phyloP scores from a whole-genome alignment of 2,888 invertebrate genomes.

The Sylvicola cinctus region DNA sequence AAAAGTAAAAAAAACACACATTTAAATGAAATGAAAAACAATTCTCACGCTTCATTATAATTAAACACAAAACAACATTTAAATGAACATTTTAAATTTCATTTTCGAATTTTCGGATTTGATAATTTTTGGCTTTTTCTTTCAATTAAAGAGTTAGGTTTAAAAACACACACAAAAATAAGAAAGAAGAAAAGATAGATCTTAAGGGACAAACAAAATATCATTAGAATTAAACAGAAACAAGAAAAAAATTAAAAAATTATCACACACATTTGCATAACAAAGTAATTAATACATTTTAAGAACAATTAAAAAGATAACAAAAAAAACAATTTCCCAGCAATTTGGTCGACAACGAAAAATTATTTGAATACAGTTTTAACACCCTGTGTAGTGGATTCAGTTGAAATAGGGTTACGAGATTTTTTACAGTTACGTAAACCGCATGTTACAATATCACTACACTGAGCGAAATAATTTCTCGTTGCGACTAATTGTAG shows the following conservation, averaged over 20 bases:
- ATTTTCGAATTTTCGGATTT: too few relatives aligned
- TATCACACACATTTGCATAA: conserved; percentile 4
- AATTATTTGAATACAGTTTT: conserved; percentile 8
- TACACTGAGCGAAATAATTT: conserved; percentile 5
- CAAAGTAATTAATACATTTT: conserved; percentile 4
- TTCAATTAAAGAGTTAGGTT: conserved; percentile 2
- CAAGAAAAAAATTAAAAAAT: conserved; percentile 9
- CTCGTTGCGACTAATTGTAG: conserved; percentile 15
- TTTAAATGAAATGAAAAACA: too few relatives aligned
- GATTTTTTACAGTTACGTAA: too few relatives aligned
- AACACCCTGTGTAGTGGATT: too few relatives aligned
- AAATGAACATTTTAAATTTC: too few relatives aligned
- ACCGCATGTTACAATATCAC: too few relatives aligned
- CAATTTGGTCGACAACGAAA: conserved; percentile 13
- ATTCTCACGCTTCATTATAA: too few relatives aligned
- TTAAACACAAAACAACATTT: too few relatives aligned
- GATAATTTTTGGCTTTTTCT: too few relatives aligned
- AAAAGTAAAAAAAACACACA: too few relatives aligned
- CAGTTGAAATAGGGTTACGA: too few relatives aligned
- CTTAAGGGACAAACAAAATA: background rate
- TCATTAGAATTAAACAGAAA: conserved; percentile 8
- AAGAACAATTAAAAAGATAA: conserved; percentile 5
- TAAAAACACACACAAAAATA: conserved; percentile 3
- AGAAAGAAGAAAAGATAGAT: conserved; percentile 1
- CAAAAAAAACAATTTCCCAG: conserved; percentile 10